Conservation (phyloP, 2,113 vertebrate genomes). For the Alectura lathami region DNA sequence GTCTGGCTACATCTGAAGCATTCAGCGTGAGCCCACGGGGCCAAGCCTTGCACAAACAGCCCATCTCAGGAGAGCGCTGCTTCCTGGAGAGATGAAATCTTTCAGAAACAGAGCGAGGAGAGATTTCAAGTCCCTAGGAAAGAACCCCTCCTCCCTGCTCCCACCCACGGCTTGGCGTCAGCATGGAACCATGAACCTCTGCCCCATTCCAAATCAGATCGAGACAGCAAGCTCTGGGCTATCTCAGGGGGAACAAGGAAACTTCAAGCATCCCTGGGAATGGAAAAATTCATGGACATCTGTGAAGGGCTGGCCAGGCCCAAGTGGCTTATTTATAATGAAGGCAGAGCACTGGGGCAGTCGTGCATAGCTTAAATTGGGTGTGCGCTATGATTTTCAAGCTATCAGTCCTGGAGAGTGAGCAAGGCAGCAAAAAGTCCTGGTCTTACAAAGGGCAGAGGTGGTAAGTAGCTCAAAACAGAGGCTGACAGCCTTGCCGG, state of each 20-base stretch:
- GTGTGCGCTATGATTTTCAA: not conserved
- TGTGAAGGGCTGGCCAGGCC: not conserved
- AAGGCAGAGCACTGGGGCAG: not conserved
- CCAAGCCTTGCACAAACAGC: constrained; percentile 43
- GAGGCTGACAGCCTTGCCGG: constrained; percentile 31
- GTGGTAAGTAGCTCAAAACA: constrained; percentile 31
- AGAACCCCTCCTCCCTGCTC: not conserved
- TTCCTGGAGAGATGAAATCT: constrained; percentile 66
- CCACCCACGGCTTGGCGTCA: constrained; percentile 41
- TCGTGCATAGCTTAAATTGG: not conserved
- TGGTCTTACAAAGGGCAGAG: constrained; percentile 12
- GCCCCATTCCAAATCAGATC: constrained; percentile 44
- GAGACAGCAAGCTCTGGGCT: constrained; percentile 17
- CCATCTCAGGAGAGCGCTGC: constrained; percentile 8
- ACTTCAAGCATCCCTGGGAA: not conserved
- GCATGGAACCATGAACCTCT: not conserved
- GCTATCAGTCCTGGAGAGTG: not conserved
- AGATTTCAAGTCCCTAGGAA: constrained; percentile 53
- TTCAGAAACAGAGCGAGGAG: constrained; percentile 18
- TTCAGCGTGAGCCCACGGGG: constrained; percentile 2
- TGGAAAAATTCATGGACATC: constrained; percentile 28
- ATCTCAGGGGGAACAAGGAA: not conserved
- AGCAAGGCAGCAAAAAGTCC: not conserved
- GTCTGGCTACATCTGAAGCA: constrained; percentile 30
- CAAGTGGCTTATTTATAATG: not conserved